Conservation (phyloP, 2,888 invertebrate genomes). For the Hyles lineata region DNA sequence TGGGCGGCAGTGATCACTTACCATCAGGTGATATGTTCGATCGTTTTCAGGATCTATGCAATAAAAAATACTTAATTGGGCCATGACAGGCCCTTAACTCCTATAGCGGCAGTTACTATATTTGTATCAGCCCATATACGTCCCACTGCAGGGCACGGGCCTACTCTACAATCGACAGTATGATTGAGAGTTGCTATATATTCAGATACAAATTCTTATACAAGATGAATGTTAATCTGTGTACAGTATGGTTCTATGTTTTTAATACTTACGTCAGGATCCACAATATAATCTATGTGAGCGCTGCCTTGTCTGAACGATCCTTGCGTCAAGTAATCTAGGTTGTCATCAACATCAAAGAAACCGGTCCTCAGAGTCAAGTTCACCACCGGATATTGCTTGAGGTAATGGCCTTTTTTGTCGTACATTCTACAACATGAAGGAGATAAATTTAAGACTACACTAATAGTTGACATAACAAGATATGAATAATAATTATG, state of each 20-base stretch:
- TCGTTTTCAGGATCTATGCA: too few relatives aligned
- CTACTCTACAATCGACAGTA: too few relatives aligned
- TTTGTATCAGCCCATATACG: too few relatives aligned
- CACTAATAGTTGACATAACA: not conserved
- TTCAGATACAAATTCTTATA: too few relatives aligned
- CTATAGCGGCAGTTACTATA: too few relatives aligned
- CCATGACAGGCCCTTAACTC: too few relatives aligned
- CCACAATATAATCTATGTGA: conserved; percentile 60
- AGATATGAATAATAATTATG: too few relatives aligned
- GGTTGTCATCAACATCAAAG: conserved; percentile 57
- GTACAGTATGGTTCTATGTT: not conserved
- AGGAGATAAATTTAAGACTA: conserved; percentile 11
- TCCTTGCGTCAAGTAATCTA: conserved; percentile 66
- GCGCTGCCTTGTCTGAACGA: conserved; percentile 63
- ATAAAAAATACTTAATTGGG: too few relatives aligned
- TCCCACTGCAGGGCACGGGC: too few relatives aligned
- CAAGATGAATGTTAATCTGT: not conserved
- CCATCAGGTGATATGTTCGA: too few relatives aligned
- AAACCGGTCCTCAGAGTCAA: conserved; percentile 61
- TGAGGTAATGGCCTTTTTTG: conserved; percentile 54
- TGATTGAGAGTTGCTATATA: too few relatives aligned
- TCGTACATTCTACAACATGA: conserved; percentile 56
- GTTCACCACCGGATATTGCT: conserved; percentile 57
- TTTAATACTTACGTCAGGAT: conserved; percentile 62
- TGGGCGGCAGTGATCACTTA: too few relatives aligned